Evolutionary conservation across 1,140 invertebrate genomes (phyloP), one percentile per base, ranked within the genome.

Genomic region (Drosophila serrata): DNA sequence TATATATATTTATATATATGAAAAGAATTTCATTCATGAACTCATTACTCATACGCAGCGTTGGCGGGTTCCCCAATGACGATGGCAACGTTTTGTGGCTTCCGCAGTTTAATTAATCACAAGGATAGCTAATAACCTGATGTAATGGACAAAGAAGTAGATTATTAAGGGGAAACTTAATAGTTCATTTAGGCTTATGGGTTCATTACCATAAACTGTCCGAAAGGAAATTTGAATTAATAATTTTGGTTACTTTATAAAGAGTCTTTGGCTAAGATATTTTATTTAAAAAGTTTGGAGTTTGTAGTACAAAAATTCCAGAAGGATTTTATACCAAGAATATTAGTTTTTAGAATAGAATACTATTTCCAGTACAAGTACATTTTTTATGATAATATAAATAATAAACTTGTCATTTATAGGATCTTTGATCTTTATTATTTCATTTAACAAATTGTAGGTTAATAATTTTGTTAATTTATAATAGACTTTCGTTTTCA

Each of bases 31-130:
- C 67, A 80, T 84, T 72, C 65, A 72, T 67, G 69, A 42, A 17
- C 70, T 49, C 84, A 87, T 87, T 87, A 88, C 84, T 87, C 84
- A 87, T 87, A 87, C 84, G 84, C 80, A 48, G 56, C 59, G 63
- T 76, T 76, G 75, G 42, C 35, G 17, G 13, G 57, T 31, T 45
- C 15, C 43, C 40, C 75, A 79, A 87, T 68, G 60, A 51, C 65
- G 65, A 37, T 5, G 51, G 35, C 65, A 60, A 63, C 62, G 80
- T 77, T 80, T 74, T 73, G 84, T 45, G 74, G 56, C 67, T 81
- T 64, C 69, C 57, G 61, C 62, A 48, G 70, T 75, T 79, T 87
- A 87, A 87, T 87, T 87, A 87, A 87, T 87, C 80, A 88, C 65
- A 64, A 40, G 46, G 67, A 59, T 59, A 63, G 59, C 69, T 58